Conservation (phyloP, 2,888 invertebrate genomes). For the Sericinus montela region DNA sequence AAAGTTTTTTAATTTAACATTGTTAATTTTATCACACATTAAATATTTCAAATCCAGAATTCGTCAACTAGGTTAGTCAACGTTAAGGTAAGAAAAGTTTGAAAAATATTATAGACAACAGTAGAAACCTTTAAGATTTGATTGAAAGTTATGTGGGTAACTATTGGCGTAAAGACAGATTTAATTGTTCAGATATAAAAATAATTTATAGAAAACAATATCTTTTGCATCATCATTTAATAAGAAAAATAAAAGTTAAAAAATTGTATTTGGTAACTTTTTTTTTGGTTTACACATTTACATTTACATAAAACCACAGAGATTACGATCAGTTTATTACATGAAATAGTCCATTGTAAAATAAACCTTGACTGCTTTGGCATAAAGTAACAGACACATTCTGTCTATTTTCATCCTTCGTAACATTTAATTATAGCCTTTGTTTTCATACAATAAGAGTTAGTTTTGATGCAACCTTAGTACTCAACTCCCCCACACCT, state of each 20-base stretch:
- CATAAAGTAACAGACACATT: conserved; percentile 5
- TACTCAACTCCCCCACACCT: conserved; percentile 8
- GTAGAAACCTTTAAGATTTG: too few species aligned
- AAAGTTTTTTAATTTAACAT: too few species aligned
- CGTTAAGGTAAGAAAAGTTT: too few species aligned
- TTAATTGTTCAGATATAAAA: too few species aligned
- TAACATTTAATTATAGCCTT: conserved; percentile 1
- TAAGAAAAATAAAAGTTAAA: conserved; percentile 8
- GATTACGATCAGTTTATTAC: conserved; percentile 27
- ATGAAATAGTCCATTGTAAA: neutral
- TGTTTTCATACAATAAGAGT: neutral
- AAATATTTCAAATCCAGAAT: too few species aligned
- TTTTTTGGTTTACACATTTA: conserved; percentile 4
- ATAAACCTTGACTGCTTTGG: neutral
- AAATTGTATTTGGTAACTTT: neutral
- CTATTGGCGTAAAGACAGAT: too few species aligned
- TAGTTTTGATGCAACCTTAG: neutral
- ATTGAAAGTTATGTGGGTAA: too few species aligned
- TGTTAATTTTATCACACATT: too few species aligned
- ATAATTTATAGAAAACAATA: too few species aligned
- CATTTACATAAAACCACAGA: conserved; percentile 29
- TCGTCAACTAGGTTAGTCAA: too few species aligned
- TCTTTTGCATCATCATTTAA: too few species aligned
- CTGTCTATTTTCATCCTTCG: neutral
- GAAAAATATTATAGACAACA: too few species aligned